Evolutionary conservation across 2,888 invertebrate genomes (phyloP).

Genomic region (Athalia rosae): DNA sequence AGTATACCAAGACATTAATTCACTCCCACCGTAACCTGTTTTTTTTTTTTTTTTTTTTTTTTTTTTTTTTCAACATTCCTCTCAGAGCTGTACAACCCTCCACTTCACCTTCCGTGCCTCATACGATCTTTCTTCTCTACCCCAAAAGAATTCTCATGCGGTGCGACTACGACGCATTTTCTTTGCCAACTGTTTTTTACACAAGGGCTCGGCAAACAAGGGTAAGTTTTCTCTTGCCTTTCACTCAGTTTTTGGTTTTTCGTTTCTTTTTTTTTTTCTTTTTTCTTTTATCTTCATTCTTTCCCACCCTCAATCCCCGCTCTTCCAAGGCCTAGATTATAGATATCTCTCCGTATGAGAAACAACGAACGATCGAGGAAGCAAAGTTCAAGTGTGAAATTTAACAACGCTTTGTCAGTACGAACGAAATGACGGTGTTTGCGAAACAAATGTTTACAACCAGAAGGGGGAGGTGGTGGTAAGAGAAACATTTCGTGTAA

Average conservation of each 20-base stretch:
- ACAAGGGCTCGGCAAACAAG: slow-evolving; percentile 15
- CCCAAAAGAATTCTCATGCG: slow-evolving; percentile 20
- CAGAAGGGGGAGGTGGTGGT: neutral
- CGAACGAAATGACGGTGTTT: slow-evolving; percentile 32
- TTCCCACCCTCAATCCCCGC: neutral
- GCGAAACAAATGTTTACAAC: slow-evolving; percentile 25
- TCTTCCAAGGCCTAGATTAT: neutral
- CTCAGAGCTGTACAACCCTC: slow-evolving; percentile 7
- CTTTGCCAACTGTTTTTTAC: slow-evolving; percentile 14
- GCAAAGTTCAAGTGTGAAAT: slow-evolving; percentile 13
- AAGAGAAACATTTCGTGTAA: neutral
- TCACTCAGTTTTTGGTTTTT: too few relatives aligned
- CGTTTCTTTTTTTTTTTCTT: too few relatives aligned
- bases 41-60: slow-evolving; percentile 1
- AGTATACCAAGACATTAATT: slow-evolving; percentile 34
- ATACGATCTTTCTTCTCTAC: slow-evolving; percentile 22
- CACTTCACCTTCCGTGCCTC: slow-evolving; percentile 28
- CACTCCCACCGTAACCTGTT: neutral
- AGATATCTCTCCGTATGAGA: too few relatives aligned
- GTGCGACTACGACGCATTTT: slow-evolving; percentile 4
- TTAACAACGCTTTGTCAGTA: slow-evolving; percentile 12
- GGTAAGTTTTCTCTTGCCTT: neutral
- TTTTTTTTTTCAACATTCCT: neutral
- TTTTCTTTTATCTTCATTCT: too few relatives aligned
- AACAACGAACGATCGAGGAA: too few relatives aligned